These are phyloP conservation scores for Halictus quadricinctus DNA, from an alignment of 2,888 invertebrate species.

Conservation along the genomic window DNA sequence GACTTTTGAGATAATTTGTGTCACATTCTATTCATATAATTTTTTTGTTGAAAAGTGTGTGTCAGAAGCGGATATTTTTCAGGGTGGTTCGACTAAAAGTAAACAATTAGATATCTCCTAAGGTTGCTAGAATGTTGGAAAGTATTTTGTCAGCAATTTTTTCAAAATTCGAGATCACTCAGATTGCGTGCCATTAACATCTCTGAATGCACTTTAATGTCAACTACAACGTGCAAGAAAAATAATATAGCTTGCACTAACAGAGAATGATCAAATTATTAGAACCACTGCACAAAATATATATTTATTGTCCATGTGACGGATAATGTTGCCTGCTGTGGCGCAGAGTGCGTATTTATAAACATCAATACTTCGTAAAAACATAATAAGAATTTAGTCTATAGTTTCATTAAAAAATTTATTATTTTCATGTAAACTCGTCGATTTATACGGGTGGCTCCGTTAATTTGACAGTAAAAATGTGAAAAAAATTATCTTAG, in stretches of 20 bases:
- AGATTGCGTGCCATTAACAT: not conserved
- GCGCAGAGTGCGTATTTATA: not conserved
- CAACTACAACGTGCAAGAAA: not conserved
- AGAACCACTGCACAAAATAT: too few species aligned
- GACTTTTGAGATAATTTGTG: not conserved
- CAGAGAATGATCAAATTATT: not conserved
- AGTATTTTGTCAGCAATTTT: too few species aligned
- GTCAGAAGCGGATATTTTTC: not conserved
- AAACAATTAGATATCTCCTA: not conserved
- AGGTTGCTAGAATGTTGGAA: not conserved
- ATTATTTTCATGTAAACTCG: not conserved
- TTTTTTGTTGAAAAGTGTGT: not conserved
- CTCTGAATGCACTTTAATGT: not conserved
- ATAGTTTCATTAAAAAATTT: not conserved
- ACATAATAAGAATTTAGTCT: too few species aligned
- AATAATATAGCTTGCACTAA: not conserved
- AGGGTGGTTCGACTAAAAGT: not conserved
- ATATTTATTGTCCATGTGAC: not conserved
- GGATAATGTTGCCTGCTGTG: not conserved
- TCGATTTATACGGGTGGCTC: not conserved
- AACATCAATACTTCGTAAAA: too few species aligned
- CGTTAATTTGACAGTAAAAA: not conserved
- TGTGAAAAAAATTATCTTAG: not conserved
- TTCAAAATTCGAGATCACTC: not conserved
- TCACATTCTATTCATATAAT: not conserved